Base-by-base conservation (phyloP, 2,888 invertebrate genomes). In the Lasioglossum figueresi region DNA sequence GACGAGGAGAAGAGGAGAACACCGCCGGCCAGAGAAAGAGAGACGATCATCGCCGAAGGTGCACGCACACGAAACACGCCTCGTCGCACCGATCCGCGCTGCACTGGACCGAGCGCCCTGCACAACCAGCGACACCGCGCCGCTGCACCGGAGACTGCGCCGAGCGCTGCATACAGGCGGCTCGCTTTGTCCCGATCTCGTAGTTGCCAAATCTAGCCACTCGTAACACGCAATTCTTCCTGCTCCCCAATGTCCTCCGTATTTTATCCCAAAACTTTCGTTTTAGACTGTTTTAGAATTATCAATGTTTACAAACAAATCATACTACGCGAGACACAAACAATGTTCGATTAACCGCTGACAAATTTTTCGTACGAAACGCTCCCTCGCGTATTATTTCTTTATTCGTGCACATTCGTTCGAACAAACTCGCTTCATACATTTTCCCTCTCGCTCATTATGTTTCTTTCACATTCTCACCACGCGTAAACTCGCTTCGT, bases 21-120 rank as follows among this genome's bases (percentile, higher is more conserved):
- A 82, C 70, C 70, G 59, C 27, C 76, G 79, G 85, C 74, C 90
- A 85, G 86, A 86, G 82, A 84, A 75, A 80, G 88, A 87, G 79
- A 79, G 80, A 71, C 52, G 78, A 76, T 56, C 72, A 82, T 85
- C 85, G 78, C 80, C 88, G 87, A 84, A 87, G 88, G 85, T 89
- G 82, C 88, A 90, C 90, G 89, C 90, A 90, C 88, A 86, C 89
- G 82, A 86, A 87, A 89, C 85, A 81, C 84, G 80, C 82, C 75
- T 74, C 68, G 68, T 37, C 68, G 68, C 79, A 66, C 66, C 66
- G 27, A 63, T 31, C 59, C 31, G 59, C 27, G 66, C 34, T 66
- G 66, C 66, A 19, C 56, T 59, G 45, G 43, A 52, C 73, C 37
- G 59, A 63, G 23, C 80, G 85, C 77, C 83, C 88, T 82, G 82